Conservation (phyloP, 1,140 invertebrate species). For the Probaryconus sp. region DNA sequence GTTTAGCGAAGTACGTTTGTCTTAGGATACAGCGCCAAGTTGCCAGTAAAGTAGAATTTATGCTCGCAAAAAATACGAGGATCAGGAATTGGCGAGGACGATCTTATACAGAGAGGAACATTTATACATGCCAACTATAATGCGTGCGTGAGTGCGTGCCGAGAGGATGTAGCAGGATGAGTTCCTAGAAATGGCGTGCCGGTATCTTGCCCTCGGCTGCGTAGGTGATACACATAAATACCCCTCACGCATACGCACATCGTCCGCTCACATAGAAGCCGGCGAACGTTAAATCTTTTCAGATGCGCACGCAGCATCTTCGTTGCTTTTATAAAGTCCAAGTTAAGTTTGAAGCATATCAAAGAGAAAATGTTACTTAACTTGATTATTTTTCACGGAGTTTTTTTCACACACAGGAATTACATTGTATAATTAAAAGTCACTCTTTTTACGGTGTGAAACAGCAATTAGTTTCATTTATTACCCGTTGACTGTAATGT, state of each 20-base stretch:
- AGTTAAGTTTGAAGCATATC: constrained; percentile 19
- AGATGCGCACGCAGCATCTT: constrained; percentile 49
- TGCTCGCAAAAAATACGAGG: not conserved
- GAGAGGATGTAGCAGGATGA: constrained; percentile 67
- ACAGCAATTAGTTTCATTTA: too few relatives aligned
- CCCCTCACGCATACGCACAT: constrained; percentile 26
- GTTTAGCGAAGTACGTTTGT: too few relatives aligned
- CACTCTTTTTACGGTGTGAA: too few relatives aligned
- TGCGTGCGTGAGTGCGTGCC: constrained; percentile 62
- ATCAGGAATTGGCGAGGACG: constrained; percentile 12
- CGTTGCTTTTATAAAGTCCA: constrained; percentile 28
- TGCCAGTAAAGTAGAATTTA: not conserved
- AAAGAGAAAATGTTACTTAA: constrained; percentile 2
- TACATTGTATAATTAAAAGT: too few relatives aligned
- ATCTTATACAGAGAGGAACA: constrained; percentile 1
- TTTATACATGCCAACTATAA: constrained; percentile 36
- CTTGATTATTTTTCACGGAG: not conserved
- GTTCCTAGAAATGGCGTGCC: constrained; percentile 71
- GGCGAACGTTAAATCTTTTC: constrained; percentile 5
- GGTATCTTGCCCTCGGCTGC: constrained; percentile 66
- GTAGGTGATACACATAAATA: constrained; percentile 68
- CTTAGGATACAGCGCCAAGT: too few relatives aligned
- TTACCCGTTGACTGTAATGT: not conserved
- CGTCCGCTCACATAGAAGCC: constrained; percentile 1
- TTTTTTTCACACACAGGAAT: not conserved